These are phyloP conservation scores for Bombus sylvicola DNA, from an alignment of 1,140 invertebrate species.

Conservation along the genomic window DNA sequence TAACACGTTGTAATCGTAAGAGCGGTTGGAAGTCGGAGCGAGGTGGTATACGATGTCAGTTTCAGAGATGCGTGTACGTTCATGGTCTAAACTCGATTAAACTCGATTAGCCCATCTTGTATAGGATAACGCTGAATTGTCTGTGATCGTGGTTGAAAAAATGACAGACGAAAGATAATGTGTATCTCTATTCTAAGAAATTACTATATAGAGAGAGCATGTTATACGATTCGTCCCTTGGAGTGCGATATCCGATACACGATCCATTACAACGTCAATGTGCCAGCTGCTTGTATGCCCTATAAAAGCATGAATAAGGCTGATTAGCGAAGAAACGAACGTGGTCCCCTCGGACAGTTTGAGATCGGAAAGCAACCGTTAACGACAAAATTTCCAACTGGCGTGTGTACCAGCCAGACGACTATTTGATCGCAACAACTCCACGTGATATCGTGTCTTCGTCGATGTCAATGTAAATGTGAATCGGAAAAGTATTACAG, in stretches of 20 bases:
- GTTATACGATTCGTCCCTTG: constrained; percentile 25
- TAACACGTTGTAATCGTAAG: too few relatives aligned
- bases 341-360: not conserved
- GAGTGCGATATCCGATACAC: constrained; percentile 37
- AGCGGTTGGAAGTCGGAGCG: too few relatives aligned
- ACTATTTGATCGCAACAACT: not conserved
- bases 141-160: too few relatives aligned
- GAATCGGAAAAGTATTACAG: not conserved
- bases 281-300: constrained; percentile 81
- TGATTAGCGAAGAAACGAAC: constrained; percentile 61
- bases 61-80: too few relatives aligned
- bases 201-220: too few relatives aligned
- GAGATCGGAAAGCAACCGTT: not conserved
- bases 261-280: constrained; percentile 71
- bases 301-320: constrained; percentile 72
- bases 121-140: too few relatives aligned
- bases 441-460: constrained; percentile 10
- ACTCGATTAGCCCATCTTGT: too few relatives aligned
- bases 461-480: not conserved
- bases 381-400: not conserved
- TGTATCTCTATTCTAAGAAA: too few relatives aligned
- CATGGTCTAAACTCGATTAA: too few relatives aligned
- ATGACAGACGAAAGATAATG: too few relatives aligned
- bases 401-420: not conserved
- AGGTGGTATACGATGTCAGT: too few relatives aligned